These are phyloP conservation scores for Scomberomorus guttatus DNA, from an alignment of 2,797 vertebrate genomes.

Conservation along the genomic window DNA sequence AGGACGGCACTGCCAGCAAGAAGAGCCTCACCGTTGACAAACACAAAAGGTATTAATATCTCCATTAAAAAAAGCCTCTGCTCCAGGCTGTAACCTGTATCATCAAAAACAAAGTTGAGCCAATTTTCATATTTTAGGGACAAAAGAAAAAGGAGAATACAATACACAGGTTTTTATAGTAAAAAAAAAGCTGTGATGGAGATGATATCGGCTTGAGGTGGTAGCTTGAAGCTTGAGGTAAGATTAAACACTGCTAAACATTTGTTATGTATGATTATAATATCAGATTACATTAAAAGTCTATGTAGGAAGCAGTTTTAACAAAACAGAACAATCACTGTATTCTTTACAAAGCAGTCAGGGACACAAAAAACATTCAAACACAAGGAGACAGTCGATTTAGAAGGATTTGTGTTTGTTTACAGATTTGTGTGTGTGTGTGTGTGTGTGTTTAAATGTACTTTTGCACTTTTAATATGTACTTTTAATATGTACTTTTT, in stretches of 20 bases:
- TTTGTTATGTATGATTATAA: not conserved
- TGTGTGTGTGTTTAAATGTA: not conserved
- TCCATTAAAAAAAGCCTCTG: not conserved
- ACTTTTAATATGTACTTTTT: too few relatives aligned
- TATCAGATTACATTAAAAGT: not conserved
- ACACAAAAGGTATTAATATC: constrained; percentile 90
- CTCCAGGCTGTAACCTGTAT: not conserved
- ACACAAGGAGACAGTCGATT: not conserved
- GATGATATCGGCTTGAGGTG: not conserved
- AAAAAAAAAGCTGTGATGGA: not conserved
- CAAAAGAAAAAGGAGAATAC: not conserved
- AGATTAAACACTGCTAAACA: not conserved
- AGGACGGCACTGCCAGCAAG: constrained; percentile 93
- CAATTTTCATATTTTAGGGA: not conserved
- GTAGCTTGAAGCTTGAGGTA: not conserved
- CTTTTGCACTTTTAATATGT: too few relatives aligned
- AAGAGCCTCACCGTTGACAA: constrained; percentile 90
- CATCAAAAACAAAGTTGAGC: not conserved
- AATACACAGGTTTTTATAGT: not conserved
- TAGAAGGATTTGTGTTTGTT: not conserved
- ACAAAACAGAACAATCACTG: not conserved
- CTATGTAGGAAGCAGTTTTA: constrained; percentile 7
- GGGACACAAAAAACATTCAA: constrained; percentile 1
- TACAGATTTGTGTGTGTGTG: not conserved
- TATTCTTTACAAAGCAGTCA: not conserved